phyloP scores from a whole-genome alignment of 2,888 invertebrate genomes.

The Campoplex capitator region DNA sequence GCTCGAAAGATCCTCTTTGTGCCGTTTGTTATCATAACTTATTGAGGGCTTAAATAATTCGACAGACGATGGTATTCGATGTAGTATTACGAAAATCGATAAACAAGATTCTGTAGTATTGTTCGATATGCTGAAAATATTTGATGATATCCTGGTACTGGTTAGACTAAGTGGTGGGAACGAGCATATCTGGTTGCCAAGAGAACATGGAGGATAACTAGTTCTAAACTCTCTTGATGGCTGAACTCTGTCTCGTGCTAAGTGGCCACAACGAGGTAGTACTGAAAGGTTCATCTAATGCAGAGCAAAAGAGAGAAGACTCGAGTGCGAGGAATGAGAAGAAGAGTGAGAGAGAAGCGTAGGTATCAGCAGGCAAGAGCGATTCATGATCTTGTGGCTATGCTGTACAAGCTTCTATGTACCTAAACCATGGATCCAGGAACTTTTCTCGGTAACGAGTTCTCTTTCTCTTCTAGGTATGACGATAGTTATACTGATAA shows the following conservation, averaged over 20 bases:
- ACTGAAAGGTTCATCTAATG: constrained; percentile 49
- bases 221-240: constrained; percentile 52
- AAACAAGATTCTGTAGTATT: neutral
- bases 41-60: neutral
- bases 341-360: neutral
- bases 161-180: constrained; percentile 11
- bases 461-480: constrained; percentile 39
- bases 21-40: neutral
- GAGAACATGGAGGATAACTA: constrained; percentile 42
- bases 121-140: neutral
- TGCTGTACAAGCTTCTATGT: neutral
- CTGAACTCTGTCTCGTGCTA: constrained; percentile 53
- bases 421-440: constrained; percentile 22
- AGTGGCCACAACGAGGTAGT: constrained; percentile 56
- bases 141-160: constrained; percentile 12
- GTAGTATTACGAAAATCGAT: neutral
- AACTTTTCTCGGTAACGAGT: constrained; percentile 60
- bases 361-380: constrained; percentile 30
- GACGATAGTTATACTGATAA: constrained; percentile 62
- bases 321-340: neutral
- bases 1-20: neutral
- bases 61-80: neutral
- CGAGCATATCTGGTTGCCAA: constrained; percentile 33
- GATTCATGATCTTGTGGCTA: constrained; percentile 44
- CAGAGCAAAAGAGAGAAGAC: constrained; percentile 1